These are phyloP conservation scores for Lepus europaeus DNA, from an alignment of 2,113 vertebrate genomes.

Conservation along the genomic window DNA sequence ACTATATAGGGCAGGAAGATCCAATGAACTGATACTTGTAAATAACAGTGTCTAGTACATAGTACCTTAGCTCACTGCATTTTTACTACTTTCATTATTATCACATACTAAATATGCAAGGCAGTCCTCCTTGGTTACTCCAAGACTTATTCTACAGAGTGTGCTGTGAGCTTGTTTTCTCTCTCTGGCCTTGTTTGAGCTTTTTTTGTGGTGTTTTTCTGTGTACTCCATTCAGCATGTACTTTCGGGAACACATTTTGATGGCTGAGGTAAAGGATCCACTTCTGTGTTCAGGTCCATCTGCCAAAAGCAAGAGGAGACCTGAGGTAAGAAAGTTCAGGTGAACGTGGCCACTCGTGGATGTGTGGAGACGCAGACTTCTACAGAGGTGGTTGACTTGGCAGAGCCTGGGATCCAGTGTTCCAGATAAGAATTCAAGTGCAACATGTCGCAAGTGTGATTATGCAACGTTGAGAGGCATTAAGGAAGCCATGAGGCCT, in stretches of 20 bases:
- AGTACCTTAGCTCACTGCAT: not conserved
- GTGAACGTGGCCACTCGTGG: constrained; percentile 36
- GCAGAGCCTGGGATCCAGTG: not conserved
- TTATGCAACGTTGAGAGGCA: not conserved
- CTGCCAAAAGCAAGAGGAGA: constrained; percentile 34
- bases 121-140: not conserved
- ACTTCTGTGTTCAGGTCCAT: not conserved
- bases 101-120: not conserved
- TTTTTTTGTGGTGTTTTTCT: constrained; percentile 27
- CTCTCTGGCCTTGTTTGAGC: not conserved
- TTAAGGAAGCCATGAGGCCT: not conserved
- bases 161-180: not conserved
- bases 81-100: not conserved
- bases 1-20: not conserved
- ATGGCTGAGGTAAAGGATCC: not conserved
- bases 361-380: not conserved
- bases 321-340: constrained; percentile 14
- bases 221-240: not conserved
- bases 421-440: constrained; percentile 14
- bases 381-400: not conserved
- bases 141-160: not conserved
- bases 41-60: not conserved
- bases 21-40: not conserved
- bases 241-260: constrained; percentile 33
- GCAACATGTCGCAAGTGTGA: not conserved